Conservation (phyloP, 2,797 vertebrate genomes). For the Potorous gilbertii region DNA sequence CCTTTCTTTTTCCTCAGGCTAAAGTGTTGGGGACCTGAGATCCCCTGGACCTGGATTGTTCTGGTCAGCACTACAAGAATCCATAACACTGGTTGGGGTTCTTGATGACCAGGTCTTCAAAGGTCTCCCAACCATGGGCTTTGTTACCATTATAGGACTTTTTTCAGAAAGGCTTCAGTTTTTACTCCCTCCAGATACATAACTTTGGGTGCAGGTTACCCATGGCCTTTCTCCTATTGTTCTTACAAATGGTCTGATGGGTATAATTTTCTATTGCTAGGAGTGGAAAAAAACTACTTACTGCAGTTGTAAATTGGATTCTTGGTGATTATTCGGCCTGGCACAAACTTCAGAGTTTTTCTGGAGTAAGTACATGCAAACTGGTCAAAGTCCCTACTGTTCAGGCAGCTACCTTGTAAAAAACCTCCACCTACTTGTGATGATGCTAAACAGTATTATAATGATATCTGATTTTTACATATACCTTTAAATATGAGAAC, state of each 20-base stretch:
- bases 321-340: neutral
- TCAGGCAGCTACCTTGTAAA: neutral
- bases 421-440: neutral
- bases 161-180: neutral
- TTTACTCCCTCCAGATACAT: neutral
- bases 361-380: neutral
- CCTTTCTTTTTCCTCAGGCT: neutral
- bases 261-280: neutral
- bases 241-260: neutral
- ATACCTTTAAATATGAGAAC: neutral
- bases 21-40: neutral
- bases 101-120: neutral
- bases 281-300: neutral
- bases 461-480: neutral
- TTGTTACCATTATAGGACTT: neutral
- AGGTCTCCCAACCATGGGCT: neutral
- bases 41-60: neutral
- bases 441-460: neutral
- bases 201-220: neutral
- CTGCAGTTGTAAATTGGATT: neutral
- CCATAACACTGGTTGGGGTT: neutral
- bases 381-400: neutral
- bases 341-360: neutral
- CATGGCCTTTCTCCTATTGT: neutral
- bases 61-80: neutral